Evolutionary conservation across 2,113 vertebrate genomes (phyloP).

Genomic region (Oxygymnocypris stewartii): DNA sequence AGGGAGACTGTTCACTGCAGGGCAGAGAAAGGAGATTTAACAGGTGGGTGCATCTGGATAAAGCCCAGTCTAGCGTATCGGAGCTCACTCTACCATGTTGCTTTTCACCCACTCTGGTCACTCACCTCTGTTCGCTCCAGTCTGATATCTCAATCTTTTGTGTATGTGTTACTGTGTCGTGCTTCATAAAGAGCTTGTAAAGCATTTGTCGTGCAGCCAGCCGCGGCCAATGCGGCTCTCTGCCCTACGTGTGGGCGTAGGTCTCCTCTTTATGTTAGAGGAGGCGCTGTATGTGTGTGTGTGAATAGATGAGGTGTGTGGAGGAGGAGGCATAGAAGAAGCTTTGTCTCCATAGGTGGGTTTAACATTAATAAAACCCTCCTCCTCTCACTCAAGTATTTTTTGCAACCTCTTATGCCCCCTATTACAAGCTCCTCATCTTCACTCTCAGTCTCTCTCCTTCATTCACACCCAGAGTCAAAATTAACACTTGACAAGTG

Average conservation of each 20-base stretch:
- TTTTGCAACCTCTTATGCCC: constrained; percentile 1
- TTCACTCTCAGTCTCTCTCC: background rate
- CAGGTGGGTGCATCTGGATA: constrained; percentile 49
- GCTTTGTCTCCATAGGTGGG: constrained; percentile 56
- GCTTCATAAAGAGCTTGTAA: constrained; percentile 31
- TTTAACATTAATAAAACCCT: constrained; percentile 31
- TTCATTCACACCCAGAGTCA: constrained; percentile 22
- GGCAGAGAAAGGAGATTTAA: constrained; percentile 38
- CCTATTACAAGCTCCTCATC: background rate
- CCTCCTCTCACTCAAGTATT: constrained; percentile 21
- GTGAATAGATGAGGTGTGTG: constrained; percentile 12
- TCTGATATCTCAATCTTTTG: constrained; percentile 45
- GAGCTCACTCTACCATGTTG: constrained; percentile 33
- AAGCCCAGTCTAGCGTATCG: constrained; percentile 34
- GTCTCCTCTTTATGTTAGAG: constrained; percentile 37
- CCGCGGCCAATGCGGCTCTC: constrained; percentile 9
- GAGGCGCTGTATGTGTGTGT: constrained; percentile 12
- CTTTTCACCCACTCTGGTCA: constrained; percentile 33
- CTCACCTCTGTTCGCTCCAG: background rate
- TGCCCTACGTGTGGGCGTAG: constrained; percentile 43
- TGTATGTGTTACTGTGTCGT: background rate
- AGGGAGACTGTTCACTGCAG: constrained; percentile 27
- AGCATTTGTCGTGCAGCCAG: constrained; percentile 6
- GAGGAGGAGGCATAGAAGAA: constrained; percentile 28
- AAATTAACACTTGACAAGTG: background rate